A percentile compares a stretch with the other conserved stretches of the same genome.
Evolutionary conservation across 2,113 vertebrate genomes (phyloP).

Genomic region (Dicerorhinus sumatrensis): DNA sequence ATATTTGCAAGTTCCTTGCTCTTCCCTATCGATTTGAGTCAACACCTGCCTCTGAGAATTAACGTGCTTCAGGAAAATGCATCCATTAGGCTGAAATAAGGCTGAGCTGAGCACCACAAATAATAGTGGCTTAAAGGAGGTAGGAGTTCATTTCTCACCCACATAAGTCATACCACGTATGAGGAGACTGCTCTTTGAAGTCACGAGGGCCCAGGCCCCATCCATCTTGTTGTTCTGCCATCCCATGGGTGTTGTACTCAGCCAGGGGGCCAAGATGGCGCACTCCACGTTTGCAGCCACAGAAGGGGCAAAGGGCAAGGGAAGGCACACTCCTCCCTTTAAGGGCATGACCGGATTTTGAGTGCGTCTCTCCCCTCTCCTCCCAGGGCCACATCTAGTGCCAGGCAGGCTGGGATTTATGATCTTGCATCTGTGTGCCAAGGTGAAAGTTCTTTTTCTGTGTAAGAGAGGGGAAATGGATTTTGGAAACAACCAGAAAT

Average conservation of each 20-base stretch:
- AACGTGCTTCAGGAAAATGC: background rate
- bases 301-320: background rate
- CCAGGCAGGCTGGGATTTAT: background rate
- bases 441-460: background rate
- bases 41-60: background rate
- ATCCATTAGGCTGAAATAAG: background rate
- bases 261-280: background rate
- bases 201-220: background rate
- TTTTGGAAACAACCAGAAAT: slow-evolving; percentile 28
- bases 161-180: background rate
- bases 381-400: background rate
- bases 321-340: background rate
- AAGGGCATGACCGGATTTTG: background rate
- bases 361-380: accelerated
- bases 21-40: background rate
- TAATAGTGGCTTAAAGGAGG: background rate
- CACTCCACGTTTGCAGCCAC: background rate
- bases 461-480: background rate
- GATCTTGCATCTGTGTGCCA: background rate
- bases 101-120: background rate
- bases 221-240: background rate
- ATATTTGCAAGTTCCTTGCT: background rate
- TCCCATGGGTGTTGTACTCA: background rate
- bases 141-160: no score
- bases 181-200: background rate